Evolutionary conservation across 1,140 invertebrate genomes (phyloP).

Genomic region (Marisa cornuarietis): DNA sequence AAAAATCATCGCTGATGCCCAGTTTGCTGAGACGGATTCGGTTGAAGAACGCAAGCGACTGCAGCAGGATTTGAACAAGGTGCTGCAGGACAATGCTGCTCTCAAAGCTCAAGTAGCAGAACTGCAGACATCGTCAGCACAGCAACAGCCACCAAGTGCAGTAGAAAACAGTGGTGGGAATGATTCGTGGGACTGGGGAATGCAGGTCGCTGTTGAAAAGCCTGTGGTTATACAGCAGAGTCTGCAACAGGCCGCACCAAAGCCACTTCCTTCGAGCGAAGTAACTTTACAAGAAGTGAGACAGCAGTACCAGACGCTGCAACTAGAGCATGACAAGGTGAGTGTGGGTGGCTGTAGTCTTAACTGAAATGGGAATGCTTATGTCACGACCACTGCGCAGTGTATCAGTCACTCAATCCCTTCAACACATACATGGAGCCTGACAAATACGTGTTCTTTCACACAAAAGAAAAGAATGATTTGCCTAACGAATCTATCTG

Average conservation of each 20-base stretch:
- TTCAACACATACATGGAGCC: too few species aligned
- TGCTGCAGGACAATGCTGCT: not conserved
- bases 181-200: not conserved
- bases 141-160: not conserved
- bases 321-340: slow-evolving; percentile 40
- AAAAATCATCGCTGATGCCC: slow-evolving; percentile 28
- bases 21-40: slow-evolving; percentile 27
- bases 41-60: slow-evolving; percentile 7
- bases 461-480: too few species aligned
- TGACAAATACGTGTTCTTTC: too few species aligned
- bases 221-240: slow-evolving; percentile 18
- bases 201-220: slow-evolving; percentile 7
- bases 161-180: not conserved
- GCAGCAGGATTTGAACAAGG: slow-evolving; percentile 19
- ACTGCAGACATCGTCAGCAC: slow-evolving; percentile 4
- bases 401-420: too few species aligned
- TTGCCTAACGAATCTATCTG: too few species aligned
- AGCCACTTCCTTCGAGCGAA: not conserved
- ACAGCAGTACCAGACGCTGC: slow-evolving; percentile 28
- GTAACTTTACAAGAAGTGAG: slow-evolving; percentile 5
- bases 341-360: slow-evolving; percentile 10
- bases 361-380: too few species aligned
- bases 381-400: too few species aligned
- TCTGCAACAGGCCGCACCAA: slow-evolving; percentile 23
- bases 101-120: slow-evolving; percentile 17